A percentile compares a stretch with the other conserved stretches of the same genome.
These are phyloP conservation scores for Zaprionus obscuricornis DNA, from an alignment of 2,888 invertebrate genomes.

Conservation along the genomic window DNA sequence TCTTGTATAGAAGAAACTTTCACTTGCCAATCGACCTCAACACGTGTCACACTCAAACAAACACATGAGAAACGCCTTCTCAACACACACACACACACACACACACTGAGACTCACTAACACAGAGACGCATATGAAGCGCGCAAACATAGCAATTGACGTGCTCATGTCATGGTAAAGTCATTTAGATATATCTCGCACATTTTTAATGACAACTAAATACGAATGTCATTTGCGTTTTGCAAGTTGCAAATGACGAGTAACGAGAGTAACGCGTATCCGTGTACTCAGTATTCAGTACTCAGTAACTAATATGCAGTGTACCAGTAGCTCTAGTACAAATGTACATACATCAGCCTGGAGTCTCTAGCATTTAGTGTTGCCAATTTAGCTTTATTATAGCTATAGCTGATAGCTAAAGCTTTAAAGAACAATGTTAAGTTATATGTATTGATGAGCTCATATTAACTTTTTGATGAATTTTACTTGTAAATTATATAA, in stretches of 20 bases:
- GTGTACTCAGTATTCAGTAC: no score
- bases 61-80: no score
- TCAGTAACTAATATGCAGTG: no score
- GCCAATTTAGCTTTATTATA: no score
- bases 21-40: constrained; percentile 17
- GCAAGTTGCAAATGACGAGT: constrained; percentile 25
- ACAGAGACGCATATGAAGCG: constrained; percentile 13
- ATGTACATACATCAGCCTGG: no score
- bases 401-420: no score
- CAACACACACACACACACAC: background rate
- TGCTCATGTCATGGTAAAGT: constrained; percentile 38
- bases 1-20: constrained; percentile 55
- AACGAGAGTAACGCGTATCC: background rate
- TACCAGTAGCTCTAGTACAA: no score
- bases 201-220: constrained; percentile 76
- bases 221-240: constrained; percentile 62
- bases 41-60: constrained; percentile 14
- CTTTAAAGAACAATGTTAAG: no score
- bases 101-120: background rate
- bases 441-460: no score
- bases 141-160: background rate
- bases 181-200: constrained; percentile 65
- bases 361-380: no score
- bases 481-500: no score
- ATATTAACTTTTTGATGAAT: no score